These are phyloP conservation scores for Podarcis cretensis DNA, from an alignment of 2,113 vertebrate genomes.

Conservation along the genomic window DNA sequence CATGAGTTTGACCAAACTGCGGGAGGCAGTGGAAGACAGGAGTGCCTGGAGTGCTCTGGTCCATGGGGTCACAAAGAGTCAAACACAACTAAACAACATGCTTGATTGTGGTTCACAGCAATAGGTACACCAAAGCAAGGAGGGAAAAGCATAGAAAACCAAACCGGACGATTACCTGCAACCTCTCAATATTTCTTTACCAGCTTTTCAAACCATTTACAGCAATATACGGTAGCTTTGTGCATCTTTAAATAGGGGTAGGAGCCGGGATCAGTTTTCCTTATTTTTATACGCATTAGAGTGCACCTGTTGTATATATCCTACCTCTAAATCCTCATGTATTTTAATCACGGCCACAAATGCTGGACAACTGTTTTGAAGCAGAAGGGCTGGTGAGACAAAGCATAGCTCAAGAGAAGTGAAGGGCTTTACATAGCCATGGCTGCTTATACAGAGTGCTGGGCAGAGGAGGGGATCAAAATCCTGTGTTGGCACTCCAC, in stretches of 20 bases:
- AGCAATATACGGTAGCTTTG: conserved; percentile 56
- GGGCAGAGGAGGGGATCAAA: not conserved
- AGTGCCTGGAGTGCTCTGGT: too few relatives aligned
- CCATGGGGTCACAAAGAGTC: too few relatives aligned
- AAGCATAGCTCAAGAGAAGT: not conserved
- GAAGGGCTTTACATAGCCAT: not conserved
- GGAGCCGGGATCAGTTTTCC: not conserved
- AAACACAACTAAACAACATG: too few relatives aligned
- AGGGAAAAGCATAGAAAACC: not conserved
- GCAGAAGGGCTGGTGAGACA: not conserved
- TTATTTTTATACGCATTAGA: conserved; percentile 5
- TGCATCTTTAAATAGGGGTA: conserved; percentile 20
- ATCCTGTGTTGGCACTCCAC: not conserved
- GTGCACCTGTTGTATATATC: conserved; percentile 7
- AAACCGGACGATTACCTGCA: not conserved
- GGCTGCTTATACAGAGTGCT: not conserved
- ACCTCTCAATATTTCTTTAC: not conserved
- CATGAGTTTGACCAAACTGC: too few relatives aligned
- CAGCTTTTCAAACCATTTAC: conserved; percentile 22
- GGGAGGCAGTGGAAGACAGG: too few relatives aligned
- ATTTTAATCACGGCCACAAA: conserved; percentile 32
- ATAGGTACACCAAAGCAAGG: too few relatives aligned
- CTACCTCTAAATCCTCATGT: conserved; percentile 20
- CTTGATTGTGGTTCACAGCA: too few relatives aligned
- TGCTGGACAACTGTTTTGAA: conserved; percentile 29